Evolutionary conservation across 1,140 invertebrate genomes (phyloP).

Genomic region (Tetramorium simillimum): DNA sequence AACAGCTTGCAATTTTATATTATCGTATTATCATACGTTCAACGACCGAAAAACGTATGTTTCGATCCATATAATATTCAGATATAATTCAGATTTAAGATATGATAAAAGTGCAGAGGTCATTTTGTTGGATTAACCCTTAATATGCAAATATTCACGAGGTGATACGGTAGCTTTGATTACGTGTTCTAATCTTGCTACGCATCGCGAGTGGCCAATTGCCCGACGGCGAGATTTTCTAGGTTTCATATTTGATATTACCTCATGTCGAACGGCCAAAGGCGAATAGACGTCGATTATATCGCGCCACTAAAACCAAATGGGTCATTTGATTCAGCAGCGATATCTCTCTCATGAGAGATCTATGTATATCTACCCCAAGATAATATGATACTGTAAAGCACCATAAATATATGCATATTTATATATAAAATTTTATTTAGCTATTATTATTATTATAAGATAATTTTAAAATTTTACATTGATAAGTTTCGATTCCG

Average conservation of each 20-base stretch:
- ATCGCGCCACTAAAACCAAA: conserved; percentile 84
- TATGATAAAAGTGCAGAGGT: background rate
- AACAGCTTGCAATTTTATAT: background rate
- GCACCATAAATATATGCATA: conserved; percentile 83
- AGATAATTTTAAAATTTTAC: background rate
- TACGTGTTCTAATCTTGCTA: conserved; percentile 17
- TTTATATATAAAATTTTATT: conserved; percentile 23
- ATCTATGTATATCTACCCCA: conserved; percentile 80
- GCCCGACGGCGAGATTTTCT: conserved; percentile 80
- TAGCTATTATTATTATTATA: background rate
- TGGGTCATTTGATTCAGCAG: conserved; percentile 85
- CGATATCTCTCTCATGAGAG: conserved; percentile 84
- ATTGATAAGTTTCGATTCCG: background rate
- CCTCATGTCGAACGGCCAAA: conserved; percentile 74
- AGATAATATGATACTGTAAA: conserved; percentile 69
- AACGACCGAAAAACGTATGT: background rate
- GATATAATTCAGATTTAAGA: background rate
- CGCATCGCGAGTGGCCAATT: conserved; percentile 70
- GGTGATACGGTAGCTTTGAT: conserved; percentile 14
- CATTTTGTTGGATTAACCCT: background rate
- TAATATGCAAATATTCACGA: conserved; percentile 19
- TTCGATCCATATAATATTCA: background rate
- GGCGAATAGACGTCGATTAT: conserved; percentile 82
- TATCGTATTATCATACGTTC: background rate
- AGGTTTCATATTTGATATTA: conserved; percentile 75